A percentile compares a stretch with the other conserved stretches of the same genome.
Conservation (phyloP, 2,113 vertebrate genomes). For the Rhinolophus ferrumequinum region DNA sequence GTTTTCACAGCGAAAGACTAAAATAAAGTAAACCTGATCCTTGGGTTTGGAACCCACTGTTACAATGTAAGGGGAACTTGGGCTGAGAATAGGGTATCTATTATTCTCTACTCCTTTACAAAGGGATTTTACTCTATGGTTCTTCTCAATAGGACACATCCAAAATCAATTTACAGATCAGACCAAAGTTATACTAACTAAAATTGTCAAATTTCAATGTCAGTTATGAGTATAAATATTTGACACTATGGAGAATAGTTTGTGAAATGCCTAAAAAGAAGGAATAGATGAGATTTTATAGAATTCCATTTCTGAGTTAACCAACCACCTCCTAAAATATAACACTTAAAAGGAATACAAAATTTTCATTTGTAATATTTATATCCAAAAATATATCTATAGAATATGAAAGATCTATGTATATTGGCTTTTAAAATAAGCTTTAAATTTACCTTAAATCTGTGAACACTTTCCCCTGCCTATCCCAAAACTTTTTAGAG, state of each 20-base stretch:
- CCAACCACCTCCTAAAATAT: not conserved
- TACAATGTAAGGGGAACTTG: not conserved
- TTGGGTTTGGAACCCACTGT: not conserved
- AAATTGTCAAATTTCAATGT: constrained; percentile 22
- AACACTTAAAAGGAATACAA: constrained; percentile 21
- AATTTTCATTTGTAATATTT: constrained; percentile 28
- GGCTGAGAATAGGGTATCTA: not conserved
- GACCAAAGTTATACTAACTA: not conserved
- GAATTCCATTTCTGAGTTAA: constrained; percentile 11
- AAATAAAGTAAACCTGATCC: not conserved
- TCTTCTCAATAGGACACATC: not conserved
- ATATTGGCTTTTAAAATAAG: not conserved
- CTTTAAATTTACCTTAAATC: constrained; percentile 21
- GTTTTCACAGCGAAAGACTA: not conserved
- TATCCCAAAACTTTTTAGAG: not conserved
- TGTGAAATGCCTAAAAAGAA: not conserved
- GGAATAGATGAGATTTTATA: not conserved
- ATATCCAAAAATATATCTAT: not conserved
- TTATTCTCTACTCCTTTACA: not conserved
- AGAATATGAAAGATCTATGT: constrained; percentile 9
- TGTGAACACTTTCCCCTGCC: not conserved
- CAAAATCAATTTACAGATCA: not conserved
- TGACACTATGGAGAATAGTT: not conserved
- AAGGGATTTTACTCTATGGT: not conserved
- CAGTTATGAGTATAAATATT: not conserved